These are phyloP conservation scores for Drosophila greeni DNA, from an alignment of 2,888 invertebrate species.

Conservation along the genomic window DNA sequence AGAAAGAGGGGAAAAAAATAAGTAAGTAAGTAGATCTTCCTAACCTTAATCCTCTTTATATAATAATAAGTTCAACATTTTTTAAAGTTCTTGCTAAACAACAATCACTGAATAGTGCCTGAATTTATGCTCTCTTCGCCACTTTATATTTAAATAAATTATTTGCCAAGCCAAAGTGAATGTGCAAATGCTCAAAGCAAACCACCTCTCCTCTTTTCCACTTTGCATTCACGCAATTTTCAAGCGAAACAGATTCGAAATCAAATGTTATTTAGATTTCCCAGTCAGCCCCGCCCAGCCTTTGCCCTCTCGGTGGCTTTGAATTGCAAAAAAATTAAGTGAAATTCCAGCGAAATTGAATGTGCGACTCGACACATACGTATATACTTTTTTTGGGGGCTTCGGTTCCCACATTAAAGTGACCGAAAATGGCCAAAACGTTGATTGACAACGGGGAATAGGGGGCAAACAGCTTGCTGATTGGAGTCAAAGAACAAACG, in stretches of 20 bases:
- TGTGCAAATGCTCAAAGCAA: slow-evolving; percentile 7
- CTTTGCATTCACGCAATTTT: slow-evolving; percentile 17
- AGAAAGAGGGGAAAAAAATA: too few species aligned
- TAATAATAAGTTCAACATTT: neutral
- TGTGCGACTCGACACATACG: slow-evolving; percentile 13
- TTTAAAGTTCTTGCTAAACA: neutral
- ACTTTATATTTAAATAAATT: slow-evolving; percentile 4
- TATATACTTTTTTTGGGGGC: neutral
- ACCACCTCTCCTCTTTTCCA: neutral
- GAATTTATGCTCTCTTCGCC: neutral
- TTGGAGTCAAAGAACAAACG: slow-evolving; percentile 54
- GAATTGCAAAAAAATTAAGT: slow-evolving; percentile 26
- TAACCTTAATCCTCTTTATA: neutral
- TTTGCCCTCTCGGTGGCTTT: slow-evolving; percentile 2
- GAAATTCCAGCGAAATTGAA: slow-evolving; percentile 35
- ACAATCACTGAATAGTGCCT: neutral
- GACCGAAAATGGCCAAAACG: slow-evolving; percentile 40
- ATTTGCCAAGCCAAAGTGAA: slow-evolving; percentile 8
- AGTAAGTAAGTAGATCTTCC: neutral
- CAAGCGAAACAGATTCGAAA: slow-evolving; percentile 25
- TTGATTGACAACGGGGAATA: slow-evolving; percentile 39
- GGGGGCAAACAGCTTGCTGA: slow-evolving; percentile 30
- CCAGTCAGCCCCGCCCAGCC: neutral
- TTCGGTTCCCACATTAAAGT: slow-evolving; percentile 19
- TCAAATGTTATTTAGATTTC: slow-evolving; percentile 37